Percentiles rank a stretch among this genome's conserved stretches.
These are phyloP conservation scores for Hemibagrus guttatus DNA, from an alignment of 2,797 vertebrate species.

Conservation along the genomic window DNA sequence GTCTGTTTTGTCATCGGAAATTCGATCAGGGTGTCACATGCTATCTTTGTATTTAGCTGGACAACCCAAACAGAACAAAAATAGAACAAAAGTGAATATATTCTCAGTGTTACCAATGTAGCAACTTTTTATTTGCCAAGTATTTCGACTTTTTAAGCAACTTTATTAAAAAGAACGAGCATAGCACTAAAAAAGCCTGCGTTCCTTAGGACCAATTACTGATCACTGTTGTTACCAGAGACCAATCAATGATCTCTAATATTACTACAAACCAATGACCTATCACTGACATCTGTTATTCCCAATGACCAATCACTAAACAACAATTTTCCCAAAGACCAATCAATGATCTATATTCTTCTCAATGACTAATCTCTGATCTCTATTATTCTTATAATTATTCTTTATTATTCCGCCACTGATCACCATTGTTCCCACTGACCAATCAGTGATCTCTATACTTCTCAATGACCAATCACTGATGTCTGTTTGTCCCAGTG, in stretches of 20 bases:
- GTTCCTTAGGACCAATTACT: neutral
- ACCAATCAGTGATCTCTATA: neutral
- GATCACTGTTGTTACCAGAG: neutral
- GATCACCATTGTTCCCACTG: neutral
- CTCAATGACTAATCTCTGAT: neutral
- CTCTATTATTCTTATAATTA: neutral
- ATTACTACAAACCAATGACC: too few species aligned
- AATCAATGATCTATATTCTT: neutral
- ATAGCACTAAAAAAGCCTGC: too few species aligned
- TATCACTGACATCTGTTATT: too few species aligned
- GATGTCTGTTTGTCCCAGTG: too few species aligned
- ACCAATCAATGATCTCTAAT: neutral
- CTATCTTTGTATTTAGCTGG: constrained; percentile 26
- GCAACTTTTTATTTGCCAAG: neutral
- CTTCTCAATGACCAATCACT: too few species aligned
- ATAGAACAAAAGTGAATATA: constrained; percentile 8
- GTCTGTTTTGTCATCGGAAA: constrained; percentile 47
- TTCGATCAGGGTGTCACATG: constrained; percentile 26
- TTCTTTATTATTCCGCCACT: neutral
- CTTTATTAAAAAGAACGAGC: neutral
- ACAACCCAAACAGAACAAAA: constrained; percentile 13
- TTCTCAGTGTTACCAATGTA: neutral
- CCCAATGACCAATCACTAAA: neutral
- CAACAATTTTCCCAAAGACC: neutral
- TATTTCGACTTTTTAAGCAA: neutral